Conservation (phyloP, 2,113 vertebrate genomes). For the Dromaius novaehollandiae region DNA sequence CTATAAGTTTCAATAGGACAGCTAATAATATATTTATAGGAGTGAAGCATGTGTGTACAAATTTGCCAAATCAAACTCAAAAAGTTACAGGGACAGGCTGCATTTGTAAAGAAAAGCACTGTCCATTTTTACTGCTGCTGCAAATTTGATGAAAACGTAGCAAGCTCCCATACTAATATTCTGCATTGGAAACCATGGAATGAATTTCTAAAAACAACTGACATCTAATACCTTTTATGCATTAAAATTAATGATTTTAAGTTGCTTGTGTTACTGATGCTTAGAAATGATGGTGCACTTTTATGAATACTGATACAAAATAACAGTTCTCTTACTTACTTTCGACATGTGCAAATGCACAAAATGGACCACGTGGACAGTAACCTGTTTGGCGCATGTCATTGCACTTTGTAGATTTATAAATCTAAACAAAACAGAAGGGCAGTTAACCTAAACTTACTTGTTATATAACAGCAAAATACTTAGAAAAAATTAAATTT, state of each 20-base stretch:
- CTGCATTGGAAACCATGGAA: neutral
- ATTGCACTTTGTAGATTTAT: slow-evolving; percentile 94
- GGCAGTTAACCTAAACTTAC: neutral
- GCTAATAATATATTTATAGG: neutral
- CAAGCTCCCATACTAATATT: neutral
- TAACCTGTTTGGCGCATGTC: slow-evolving; percentile 92
- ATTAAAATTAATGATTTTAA: neutral
- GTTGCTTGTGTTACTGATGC: neutral
- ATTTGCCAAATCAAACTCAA: neutral
- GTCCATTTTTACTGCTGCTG: neutral
- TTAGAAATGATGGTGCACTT: neutral
- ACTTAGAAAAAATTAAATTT: neutral
- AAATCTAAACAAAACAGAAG: slow-evolving; percentile 79
- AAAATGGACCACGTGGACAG: slow-evolving; percentile 92
- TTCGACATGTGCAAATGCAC: slow-evolving; percentile 92
- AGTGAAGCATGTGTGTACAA: neutral
- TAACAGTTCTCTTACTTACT: slow-evolving; percentile 77
- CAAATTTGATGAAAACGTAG: neutral
- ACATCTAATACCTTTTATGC: neutral
- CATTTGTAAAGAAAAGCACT: neutral
- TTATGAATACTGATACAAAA: neutral
- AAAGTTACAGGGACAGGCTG: neutral
- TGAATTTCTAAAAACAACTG: neutral
- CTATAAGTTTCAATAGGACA: neutral
- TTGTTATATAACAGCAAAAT: neutral